These are phyloP conservation scores for Silvanus unidentatus DNA, from an alignment of 2,888 invertebrate species.

Conservation along the genomic window DNA sequence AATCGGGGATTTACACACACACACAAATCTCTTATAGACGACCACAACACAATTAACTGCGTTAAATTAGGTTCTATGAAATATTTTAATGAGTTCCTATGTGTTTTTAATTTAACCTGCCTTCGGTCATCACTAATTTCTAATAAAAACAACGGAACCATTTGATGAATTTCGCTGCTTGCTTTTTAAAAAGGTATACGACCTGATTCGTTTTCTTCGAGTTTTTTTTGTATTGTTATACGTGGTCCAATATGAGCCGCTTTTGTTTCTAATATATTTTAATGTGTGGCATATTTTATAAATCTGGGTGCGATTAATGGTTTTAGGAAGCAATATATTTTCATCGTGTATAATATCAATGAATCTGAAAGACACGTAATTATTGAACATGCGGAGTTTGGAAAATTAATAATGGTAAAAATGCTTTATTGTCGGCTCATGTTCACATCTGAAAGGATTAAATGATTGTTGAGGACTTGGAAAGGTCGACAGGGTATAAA, in stretches of 20 bases:
- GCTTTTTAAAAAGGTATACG: neutral
- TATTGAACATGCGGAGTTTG: neutral
- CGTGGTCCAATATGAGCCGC: neutral
- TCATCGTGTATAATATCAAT: neutral
- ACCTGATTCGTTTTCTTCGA: no score
- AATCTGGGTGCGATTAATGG: slow-evolving; percentile 1
- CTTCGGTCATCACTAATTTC: slow-evolving; percentile 24
- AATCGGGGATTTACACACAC: no score
- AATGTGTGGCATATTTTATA: no score
- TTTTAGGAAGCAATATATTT: slow-evolving; percentile 1
- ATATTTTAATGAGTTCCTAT: slow-evolving; percentile 42
- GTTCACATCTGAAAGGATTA: no score
- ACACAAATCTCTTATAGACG: slow-evolving; percentile 13
- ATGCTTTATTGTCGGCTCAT: no score
- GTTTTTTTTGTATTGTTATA: neutral
- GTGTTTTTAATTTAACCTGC: slow-evolving; percentile 33
- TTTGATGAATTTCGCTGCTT: slow-evolving; percentile 1
- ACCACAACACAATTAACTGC: slow-evolving; percentile 36
- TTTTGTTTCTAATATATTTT: no score
- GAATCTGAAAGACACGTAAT: neutral
- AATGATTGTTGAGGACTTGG: no score
- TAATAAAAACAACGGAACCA: slow-evolving; percentile 25
- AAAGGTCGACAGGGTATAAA: no score
- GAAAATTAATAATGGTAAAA: no score
- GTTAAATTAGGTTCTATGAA: slow-evolving; percentile 42